Evolutionary conservation across 1,140 invertebrate genomes (phyloP), one percentile per base, ranked within the genome.

Genomic region (Aplysia californica): DNA sequence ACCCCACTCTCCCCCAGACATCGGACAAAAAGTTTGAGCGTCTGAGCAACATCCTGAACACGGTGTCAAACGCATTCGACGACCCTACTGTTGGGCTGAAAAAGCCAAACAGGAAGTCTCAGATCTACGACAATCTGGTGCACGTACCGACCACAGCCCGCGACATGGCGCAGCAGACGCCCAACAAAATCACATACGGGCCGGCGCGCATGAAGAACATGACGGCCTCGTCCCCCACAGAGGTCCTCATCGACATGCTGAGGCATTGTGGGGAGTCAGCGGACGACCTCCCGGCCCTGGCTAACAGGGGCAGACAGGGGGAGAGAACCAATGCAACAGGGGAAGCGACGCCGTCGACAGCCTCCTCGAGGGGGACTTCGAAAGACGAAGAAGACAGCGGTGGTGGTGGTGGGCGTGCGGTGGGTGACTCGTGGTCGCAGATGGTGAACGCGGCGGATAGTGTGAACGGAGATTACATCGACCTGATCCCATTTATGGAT

Each of bases 1-100:
- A 10, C 69, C 36, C 1, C 21, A 72, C 72, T 26, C 38, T 38
- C 21, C 33, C 4, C 84, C 91, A 56, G 90, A 86, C 38, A 78
- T 58, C 85, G 79, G 69, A 83, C 59, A 79, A 72, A 64, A 89
- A 89, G 71, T 81, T 91, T 10, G 86, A 86, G 26, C 80, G 88
- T 36, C 82, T 93, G 20, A 89, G 90, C 6, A 89, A 90, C 10
- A 92, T 93, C 56, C 87, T 93, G 0, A 91, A 92, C 20, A 88
- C 89, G 68, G 91, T 93, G 38, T 90, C 91, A 0, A n/a, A 88
- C 29, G 92, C 92, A 1, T 79, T 92, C 20, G 89, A 91, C 59
- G 91, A 44, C 35, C 88, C 85, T 15, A 75, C 81, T 2, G 72
- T 82, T 18, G 83, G 81, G 15, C 70, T 79, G 67, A 70, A 76